Evolutionary conservation across 2,888 invertebrate genomes (phyloP).

Genomic region (Orthosia cruda): DNA sequence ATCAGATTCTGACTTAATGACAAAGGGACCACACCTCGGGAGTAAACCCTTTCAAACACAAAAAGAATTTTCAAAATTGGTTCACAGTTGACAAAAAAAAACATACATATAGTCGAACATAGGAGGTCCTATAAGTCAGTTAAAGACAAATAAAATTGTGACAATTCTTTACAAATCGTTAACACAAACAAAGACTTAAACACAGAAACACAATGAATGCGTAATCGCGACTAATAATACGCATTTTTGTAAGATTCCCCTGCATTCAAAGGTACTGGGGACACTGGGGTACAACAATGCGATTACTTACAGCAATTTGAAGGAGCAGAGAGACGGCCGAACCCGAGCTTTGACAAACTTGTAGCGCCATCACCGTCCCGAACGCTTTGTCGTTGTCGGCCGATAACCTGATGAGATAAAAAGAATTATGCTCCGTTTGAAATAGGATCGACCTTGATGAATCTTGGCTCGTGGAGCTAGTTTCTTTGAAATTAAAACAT

Average conservation of each 20-base stretch:
- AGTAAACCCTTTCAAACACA: too few relatives aligned
- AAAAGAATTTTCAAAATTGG: too few relatives aligned
- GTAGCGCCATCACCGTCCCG: slow-evolving; percentile 84
- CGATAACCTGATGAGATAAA: slow-evolving; percentile 77
- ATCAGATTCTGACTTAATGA: too few relatives aligned
- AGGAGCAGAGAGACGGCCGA: slow-evolving; percentile 80
- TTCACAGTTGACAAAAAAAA: too few relatives aligned
- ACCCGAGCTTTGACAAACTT: slow-evolving; percentile 84
- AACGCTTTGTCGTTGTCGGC: slow-evolving; percentile 85
- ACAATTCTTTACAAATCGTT: slow-evolving; percentile 43
- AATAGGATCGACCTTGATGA: slow-evolving; percentile 38
- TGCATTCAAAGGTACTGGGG: slow-evolving; percentile 45
- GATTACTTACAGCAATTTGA: slow-evolving; percentile 76
- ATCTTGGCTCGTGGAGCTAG: slow-evolving; percentile 25
- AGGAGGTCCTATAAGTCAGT: too few relatives aligned
- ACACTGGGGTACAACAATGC: slow-evolving; percentile 61
- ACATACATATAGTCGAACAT: too few relatives aligned
- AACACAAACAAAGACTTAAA: slow-evolving; percentile 36
- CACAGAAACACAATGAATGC: slow-evolving; percentile 50
- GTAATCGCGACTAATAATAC: slow-evolving; percentile 61
- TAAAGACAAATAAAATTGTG: slow-evolving; percentile 42
- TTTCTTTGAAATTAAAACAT: slow-evolving; percentile 46
- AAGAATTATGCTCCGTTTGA: slow-evolving; percentile 52
- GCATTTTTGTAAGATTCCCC: slow-evolving; percentile 56
- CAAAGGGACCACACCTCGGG: not conserved